Percentiles rank a stretch among this genome's conserved stretches.
These are phyloP conservation scores for Cathartes aura DNA, from an alignment of 2,113 vertebrate genomes.

Conservation along the genomic window DNA sequence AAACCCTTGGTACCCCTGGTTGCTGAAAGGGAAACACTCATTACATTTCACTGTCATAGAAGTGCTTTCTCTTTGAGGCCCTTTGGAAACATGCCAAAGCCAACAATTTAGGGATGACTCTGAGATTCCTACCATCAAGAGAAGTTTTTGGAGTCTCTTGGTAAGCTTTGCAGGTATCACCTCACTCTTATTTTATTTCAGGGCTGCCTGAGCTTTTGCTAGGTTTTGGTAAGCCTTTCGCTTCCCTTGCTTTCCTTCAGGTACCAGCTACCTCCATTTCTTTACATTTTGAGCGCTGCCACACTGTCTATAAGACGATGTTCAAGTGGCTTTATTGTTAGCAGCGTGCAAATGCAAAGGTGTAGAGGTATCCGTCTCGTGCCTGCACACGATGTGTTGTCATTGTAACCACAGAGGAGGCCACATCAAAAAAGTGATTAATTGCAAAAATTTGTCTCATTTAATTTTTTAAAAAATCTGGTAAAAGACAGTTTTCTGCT, in stretches of 20 bases:
- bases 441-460: background rate
- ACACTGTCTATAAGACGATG: accelerated
- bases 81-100: background rate
- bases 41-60: background rate
- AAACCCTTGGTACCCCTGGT: accelerated
- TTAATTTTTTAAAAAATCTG: background rate
- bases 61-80: background rate
- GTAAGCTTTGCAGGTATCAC: background rate
- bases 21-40: background rate
- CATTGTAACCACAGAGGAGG: background rate
- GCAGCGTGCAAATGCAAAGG: background rate
- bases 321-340: accelerated
- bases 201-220: background rate
- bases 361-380: background rate
- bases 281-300: background rate
- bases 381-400: accelerated
- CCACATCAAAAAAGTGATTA: background rate
- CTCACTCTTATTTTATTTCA: background rate
- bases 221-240: background rate
- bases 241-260: background rate
- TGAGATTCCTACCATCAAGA: background rate
- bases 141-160: background rate
- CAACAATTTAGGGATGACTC: background rate
- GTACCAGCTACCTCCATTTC: background rate
- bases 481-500: background rate